Evolutionary conservation across 53 echinoderm and acorn worm genomes (phyloP).

Genomic region (Pentamera pediparva): DNA sequence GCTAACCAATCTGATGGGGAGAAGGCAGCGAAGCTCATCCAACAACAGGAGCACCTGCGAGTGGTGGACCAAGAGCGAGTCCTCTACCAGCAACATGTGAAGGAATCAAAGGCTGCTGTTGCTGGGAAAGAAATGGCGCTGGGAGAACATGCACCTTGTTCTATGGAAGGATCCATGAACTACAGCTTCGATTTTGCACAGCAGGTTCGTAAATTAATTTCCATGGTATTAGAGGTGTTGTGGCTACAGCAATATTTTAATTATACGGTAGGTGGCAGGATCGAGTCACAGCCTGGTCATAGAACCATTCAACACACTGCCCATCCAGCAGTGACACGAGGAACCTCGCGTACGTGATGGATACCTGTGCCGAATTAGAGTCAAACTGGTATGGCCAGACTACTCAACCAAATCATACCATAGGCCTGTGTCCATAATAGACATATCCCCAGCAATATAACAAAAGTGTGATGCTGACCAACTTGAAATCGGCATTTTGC

Average conservation of each 20-base stretch:
- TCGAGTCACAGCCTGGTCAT: background rate
- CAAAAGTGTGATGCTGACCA: slow-evolving; percentile 8
- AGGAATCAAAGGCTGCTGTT: slow-evolving; percentile 11
- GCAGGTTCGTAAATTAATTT: slow-evolving; percentile 15
- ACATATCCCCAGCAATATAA: slow-evolving; percentile 1
- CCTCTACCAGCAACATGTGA: slow-evolving; percentile 15
- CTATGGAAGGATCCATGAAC: slow-evolving; percentile 22
- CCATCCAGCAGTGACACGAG: too few species aligned
- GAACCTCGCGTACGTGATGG: too few species aligned
- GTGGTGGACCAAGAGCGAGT: slow-evolving; percentile 9
- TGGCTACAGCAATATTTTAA: background rate
- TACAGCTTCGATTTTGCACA: slow-evolving; percentile 56
- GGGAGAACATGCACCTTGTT: slow-evolving; percentile 11
- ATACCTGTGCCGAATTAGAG: too few species aligned
- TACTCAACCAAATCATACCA: slow-evolving; percentile 1
- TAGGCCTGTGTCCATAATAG: slow-evolving; percentile 14
- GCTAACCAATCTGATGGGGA: background rate
- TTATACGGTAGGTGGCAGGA: background rate
- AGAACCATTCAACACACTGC: too few species aligned
- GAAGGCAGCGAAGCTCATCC: background rate
- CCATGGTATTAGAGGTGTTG: background rate
- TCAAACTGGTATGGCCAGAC: background rate
- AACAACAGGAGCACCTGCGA: slow-evolving; percentile 6
- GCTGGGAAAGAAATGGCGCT: background rate
- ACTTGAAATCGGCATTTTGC: background rate